Evolutionary conservation across 2,797 vertebrate genomes (phyloP).

Genomic region (Bufotes viridis): DNA sequence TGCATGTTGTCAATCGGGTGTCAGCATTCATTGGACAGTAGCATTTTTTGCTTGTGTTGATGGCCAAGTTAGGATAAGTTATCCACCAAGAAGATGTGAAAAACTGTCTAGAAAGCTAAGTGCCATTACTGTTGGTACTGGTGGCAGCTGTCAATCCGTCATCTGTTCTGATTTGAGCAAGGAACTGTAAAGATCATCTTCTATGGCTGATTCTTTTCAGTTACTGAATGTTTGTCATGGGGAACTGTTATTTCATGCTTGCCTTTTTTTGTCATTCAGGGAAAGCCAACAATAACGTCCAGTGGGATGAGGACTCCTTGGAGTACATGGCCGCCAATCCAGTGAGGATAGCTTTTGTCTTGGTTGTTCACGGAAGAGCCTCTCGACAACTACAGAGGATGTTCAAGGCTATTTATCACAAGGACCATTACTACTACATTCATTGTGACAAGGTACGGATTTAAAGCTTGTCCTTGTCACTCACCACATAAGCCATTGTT

Average conservation of each 20-base stretch:
- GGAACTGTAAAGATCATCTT: neutral
- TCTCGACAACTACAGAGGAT: conserved; percentile 94
- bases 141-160: no score
- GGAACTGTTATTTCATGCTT: neutral
- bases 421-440: conserved; percentile 96
- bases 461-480: neutral
- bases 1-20: no score
- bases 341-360: conserved; percentile 90
- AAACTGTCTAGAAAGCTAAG: no score
- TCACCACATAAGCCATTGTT: neutral
- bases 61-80: no score
- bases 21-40: no score
- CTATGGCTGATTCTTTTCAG: neutral
- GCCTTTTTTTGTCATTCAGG: conserved; percentile 76
- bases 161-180: neutral
- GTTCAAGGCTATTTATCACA: conserved; percentile 98
- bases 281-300: conserved; percentile 91
- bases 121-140: no score
- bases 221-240: neutral
- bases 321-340: conserved; percentile 86
- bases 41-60: no score
- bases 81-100: no score
- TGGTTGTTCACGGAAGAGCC: conserved; percentile 94
- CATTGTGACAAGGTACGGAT: conserved; percentile 92
- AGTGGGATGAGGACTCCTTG: conserved; percentile 94